phyloP scores from a whole-genome alignment of 1,140 invertebrate species.

The Anastatus disparis region DNA sequence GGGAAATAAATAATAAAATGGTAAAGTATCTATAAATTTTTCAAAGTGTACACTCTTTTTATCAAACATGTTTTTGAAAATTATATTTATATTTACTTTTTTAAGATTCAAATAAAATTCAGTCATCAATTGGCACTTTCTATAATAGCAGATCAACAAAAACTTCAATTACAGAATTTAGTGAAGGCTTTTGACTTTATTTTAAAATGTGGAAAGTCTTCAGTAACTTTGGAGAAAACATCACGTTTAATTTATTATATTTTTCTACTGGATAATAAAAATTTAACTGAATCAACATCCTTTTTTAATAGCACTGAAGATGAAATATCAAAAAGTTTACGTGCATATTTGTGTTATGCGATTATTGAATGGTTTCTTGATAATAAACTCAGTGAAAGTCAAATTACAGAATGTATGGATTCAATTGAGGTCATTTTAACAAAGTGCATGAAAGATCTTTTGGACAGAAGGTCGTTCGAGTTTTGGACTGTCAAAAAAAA shows the following conservation, averaged over 20 bases:
- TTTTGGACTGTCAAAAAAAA: constrained; percentile 49
- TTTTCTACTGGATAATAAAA: constrained; percentile 45
- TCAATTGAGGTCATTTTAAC: constrained; percentile 42
- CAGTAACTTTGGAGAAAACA: constrained; percentile 18
- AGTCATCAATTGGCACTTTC: constrained; percentile 56
- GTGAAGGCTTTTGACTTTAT: constrained; percentile 47
- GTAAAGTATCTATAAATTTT: too few species aligned
- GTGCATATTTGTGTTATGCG: constrained; percentile 57
- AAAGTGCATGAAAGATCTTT: constrained; percentile 49
- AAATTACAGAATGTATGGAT: constrained; percentile 40
- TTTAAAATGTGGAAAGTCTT: constrained; percentile 47
- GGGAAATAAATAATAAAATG: too few species aligned
- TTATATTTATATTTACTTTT: too few species aligned
- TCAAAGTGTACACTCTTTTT: too few species aligned
- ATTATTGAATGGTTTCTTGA: constrained; percentile 52
- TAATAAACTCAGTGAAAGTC: constrained; percentile 22
- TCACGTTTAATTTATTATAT: constrained; percentile 49
- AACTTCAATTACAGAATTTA: constrained; percentile 51
- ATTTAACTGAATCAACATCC: constrained; percentile 39
- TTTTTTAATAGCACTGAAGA: constrained; percentile 47
- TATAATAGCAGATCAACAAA: constrained; percentile 40
- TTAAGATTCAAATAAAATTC: constrained; percentile 48
- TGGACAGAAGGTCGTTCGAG: constrained; percentile 49
- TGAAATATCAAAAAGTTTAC: constrained; percentile 50
- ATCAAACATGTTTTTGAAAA: too few species aligned